Conservation (phyloP, 1,140 invertebrate species). For the Phymorhynchus buccinoides region DNA sequence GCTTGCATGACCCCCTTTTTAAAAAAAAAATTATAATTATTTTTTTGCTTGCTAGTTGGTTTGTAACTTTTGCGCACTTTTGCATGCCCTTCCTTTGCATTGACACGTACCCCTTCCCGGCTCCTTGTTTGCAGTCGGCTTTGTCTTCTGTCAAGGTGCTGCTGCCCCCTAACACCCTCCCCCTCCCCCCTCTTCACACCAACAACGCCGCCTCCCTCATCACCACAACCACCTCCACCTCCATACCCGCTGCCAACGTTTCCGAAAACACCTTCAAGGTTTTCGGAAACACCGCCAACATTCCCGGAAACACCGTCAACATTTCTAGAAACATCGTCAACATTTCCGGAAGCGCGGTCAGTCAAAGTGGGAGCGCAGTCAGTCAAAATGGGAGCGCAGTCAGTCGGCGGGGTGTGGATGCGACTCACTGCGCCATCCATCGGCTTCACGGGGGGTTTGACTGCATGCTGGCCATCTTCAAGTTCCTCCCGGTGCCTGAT, state of each 20-base stretch:
- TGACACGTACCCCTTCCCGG: background rate
- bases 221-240: background rate
- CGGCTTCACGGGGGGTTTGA: conserved; percentile 79
- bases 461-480: conserved; percentile 81
- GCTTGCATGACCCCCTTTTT: background rate
- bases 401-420: conserved; percentile 48
- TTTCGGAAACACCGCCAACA: no score
- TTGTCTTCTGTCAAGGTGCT: conserved; percentile 54
- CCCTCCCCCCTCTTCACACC: conserved; percentile 54
- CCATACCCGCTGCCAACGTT: no score
- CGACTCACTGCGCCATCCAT: conserved; percentile 71
- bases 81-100: no score
- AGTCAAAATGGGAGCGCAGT: background rate
- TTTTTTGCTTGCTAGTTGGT: background rate
- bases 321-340: conserved; percentile 51
- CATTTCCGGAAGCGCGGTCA: background rate
- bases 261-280: no score
- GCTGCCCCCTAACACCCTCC: conserved; percentile 66
- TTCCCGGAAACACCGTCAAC: no score
- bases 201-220: conserved; percentile 48
- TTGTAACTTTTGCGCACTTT: background rate
- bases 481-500: conserved; percentile 85
- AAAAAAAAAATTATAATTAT: background rate
- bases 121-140: conserved; percentile 13
- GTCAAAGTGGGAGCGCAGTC: background rate